A percentile compares a stretch with the other conserved stretches of the same genome.
Conservation (phyloP, 2,797 vertebrate genomes). For the Australoheros facetus region DNA sequence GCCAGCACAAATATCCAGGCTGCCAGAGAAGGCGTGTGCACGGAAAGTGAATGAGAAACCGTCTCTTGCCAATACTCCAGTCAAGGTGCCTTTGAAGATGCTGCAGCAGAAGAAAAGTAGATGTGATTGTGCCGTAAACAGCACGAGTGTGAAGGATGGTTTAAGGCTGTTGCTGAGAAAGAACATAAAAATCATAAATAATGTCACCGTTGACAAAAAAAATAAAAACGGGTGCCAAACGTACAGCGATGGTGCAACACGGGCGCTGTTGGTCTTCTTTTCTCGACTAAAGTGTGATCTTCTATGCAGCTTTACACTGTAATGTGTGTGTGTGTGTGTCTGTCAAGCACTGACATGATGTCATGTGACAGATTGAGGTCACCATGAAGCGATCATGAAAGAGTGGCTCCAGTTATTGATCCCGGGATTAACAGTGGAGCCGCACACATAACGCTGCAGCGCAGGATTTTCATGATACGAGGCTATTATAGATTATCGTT, state of each 20-base stretch:
- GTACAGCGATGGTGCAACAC: neutral
- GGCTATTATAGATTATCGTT: neutral
- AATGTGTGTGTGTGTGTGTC: neutral
- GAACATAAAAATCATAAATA: neutral
- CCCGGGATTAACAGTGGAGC: constrained; percentile 51
- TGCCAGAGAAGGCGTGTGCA: constrained; percentile 35
- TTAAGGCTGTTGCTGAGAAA: neutral
- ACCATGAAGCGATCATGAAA: constrained; percentile 55
- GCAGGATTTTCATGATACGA: neutral
- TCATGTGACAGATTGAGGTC: constrained; percentile 62
- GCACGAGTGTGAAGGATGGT: neutral
- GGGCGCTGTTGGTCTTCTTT: neutral
- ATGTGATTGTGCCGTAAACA: constrained; percentile 8
- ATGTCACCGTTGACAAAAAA: neutral
- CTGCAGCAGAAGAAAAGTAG: constrained; percentile 24
- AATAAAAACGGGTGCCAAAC: neutral
- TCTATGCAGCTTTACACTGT: neutral
- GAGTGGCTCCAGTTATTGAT: constrained; percentile 61
- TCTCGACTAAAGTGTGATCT: neutral
- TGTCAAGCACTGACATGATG: constrained; percentile 42
- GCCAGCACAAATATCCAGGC: constrained; percentile 29
- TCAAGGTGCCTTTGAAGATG: constrained; percentile 55
- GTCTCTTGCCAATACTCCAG: constrained; percentile 3
- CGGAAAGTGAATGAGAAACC: constrained; percentile 36
- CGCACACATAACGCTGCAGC: constrained; percentile 16